phyloP scores from a whole-genome alignment of 2,888 invertebrate genomes.

The Lissonota sp. region DNA sequence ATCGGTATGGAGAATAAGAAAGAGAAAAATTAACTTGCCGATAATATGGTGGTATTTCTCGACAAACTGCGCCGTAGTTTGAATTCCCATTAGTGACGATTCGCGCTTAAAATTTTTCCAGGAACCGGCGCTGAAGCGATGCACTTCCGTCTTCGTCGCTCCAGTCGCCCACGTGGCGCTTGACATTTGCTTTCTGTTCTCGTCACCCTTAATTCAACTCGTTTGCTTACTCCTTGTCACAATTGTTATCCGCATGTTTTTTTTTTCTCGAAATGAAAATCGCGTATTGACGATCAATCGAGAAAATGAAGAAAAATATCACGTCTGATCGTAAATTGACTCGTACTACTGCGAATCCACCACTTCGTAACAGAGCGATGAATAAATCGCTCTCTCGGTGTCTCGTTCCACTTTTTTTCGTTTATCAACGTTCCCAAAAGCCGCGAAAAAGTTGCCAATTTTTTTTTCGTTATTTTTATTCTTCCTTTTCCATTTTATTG shows the following conservation, averaged over 20 bases:
- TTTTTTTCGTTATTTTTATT: conserved; percentile 32
- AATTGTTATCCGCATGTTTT: conserved; percentile 12
- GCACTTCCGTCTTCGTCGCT: conserved; percentile 64
- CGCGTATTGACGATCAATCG: neutral
- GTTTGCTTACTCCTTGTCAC: conserved; percentile 44
- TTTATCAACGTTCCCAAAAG: conserved; percentile 33
- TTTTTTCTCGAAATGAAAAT: conserved; percentile 3
- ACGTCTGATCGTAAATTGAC: conserved; percentile 37
- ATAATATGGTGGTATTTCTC: conserved; percentile 83
- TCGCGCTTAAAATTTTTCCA: conserved; percentile 73
- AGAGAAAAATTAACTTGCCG: conserved; percentile 71
- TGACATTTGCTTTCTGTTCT: conserved; percentile 72
- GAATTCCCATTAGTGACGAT: conserved; percentile 84
- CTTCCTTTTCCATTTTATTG: conserved; percentile 31
- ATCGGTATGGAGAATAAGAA: neutral
- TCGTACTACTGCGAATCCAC: conserved; percentile 27
- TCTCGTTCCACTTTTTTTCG: conserved; percentile 17
- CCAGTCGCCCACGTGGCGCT: conserved; percentile 70
- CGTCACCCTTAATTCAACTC: conserved; percentile 17
- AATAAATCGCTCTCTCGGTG: conserved; percentile 27
- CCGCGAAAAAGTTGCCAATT: conserved; percentile 23
- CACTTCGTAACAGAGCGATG: conserved; percentile 11
- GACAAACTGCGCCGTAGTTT: conserved; percentile 83
- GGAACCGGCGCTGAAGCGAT: conserved; percentile 70
- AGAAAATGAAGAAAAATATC: neutral